phyloP scores from a whole-genome alignment of 2,797 vertebrate genomes.

The Nannoperca obscura region DNA sequence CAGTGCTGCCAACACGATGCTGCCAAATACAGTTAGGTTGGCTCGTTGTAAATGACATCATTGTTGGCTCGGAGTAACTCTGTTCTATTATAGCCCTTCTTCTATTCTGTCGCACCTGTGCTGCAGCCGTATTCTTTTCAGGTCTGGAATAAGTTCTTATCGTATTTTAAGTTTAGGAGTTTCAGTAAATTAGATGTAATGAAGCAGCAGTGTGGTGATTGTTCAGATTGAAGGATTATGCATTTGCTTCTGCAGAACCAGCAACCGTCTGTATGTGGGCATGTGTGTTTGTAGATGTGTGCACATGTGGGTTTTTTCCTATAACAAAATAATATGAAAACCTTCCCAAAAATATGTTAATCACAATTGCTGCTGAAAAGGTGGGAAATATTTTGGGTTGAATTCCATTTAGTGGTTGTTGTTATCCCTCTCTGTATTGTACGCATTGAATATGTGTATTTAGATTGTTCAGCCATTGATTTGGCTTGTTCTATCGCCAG shows the following conservation, averaged over 20 bases:
- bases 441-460: not conserved
- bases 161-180: slow-evolving; percentile 44
- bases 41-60: slow-evolving; percentile 73
- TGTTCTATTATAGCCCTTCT: slow-evolving; percentile 51
- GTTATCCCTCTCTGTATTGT: not conserved
- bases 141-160: slow-evolving; percentile 45
- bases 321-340: not conserved
- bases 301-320: not conserved
- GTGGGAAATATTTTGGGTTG: not conserved
- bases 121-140: slow-evolving; percentile 47
- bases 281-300: slow-evolving; percentile 22
- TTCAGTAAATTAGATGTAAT: slow-evolving; percentile 50
- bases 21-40: slow-evolving; percentile 69
- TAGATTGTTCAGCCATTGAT: not conserved
- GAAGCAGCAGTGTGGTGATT: slow-evolving; percentile 29
- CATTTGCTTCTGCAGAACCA: slow-evolving; percentile 12
- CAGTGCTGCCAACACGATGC: slow-evolving; percentile 59
- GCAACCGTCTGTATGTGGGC: not conserved
- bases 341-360: not conserved
- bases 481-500: not conserved
- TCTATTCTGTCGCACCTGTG: slow-evolving; percentile 63
- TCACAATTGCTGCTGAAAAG: not conserved
- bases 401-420: not conserved
- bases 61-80: slow-evolving; percentile 49
- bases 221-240: slow-evolving; percentile 34